Conservation (phyloP, 2,888 invertebrate species). For the Selenia dentaria region DNA sequence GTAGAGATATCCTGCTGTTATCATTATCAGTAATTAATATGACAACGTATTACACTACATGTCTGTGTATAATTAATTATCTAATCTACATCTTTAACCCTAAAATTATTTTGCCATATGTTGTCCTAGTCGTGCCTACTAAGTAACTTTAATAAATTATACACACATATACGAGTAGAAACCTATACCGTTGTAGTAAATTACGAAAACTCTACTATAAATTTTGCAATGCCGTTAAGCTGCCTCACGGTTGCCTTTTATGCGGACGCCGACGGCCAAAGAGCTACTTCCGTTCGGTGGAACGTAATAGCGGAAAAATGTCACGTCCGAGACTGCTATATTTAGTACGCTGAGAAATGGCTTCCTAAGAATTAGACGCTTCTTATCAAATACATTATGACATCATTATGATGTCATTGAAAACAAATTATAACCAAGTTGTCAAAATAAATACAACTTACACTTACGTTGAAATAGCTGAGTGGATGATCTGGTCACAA, state of each 20-base stretch:
- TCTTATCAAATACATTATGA: slow-evolving; percentile 2
- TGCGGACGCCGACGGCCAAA: slow-evolving; percentile 17
- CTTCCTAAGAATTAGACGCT: slow-evolving; percentile 3
- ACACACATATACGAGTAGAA: too few species aligned
- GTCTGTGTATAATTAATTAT: too few species aligned
- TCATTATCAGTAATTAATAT: too few species aligned
- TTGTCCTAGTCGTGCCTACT: too few species aligned
- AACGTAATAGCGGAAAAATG: slow-evolving; percentile 27
- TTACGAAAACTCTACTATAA: not conserved
- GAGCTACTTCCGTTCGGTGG: slow-evolving; percentile 28
- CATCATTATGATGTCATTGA: slow-evolving; percentile 3
- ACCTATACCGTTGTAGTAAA: not conserved
- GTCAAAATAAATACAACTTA: too few species aligned
- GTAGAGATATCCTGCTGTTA: too few species aligned
- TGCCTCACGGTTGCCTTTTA: slow-evolving; percentile 17
- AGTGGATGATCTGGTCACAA: too few species aligned
- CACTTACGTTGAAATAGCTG: too few species aligned
- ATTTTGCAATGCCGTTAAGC: slow-evolving; percentile 21
- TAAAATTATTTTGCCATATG: too few species aligned
- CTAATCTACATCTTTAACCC: too few species aligned
- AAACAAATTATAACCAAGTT: not conserved
- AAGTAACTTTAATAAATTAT: too few species aligned
- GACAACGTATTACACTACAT: too few species aligned
- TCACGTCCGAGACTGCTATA: slow-evolving; percentile 24
- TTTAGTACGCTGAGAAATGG: slow-evolving; percentile 22